Base-by-base conservation (phyloP, 2,888 invertebrate species). In the Eristalis intricaria region DNA sequence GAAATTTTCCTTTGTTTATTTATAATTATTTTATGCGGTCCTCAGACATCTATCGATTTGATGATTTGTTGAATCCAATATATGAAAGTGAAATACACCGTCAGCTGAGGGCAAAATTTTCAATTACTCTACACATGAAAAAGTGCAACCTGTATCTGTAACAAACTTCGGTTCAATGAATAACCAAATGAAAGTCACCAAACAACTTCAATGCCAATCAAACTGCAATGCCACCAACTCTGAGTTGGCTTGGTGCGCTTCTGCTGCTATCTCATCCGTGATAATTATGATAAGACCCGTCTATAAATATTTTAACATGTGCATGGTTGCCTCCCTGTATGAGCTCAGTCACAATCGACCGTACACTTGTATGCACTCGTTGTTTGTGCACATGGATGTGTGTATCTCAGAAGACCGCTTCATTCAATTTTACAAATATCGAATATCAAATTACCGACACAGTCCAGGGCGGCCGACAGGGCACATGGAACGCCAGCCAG, bases 381-480 rank as follows among this genome's bases (percentile, higher is more conserved):
- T 8, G 19, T 19, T 19, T 50, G 19, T 50, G 19, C 19, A 1
- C 19, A 19, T 50, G 50, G 50, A 35, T 81, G 43, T 65, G 61
- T 74, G 79, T 87, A 60, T 65, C 60, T 77, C 81, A 86, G 77
- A 70, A 83, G 84, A 89, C 89, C 77, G 79, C 85, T 89, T 89
- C 89, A 89, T 89, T 89, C 89, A 89, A 89, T 89, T 89, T 89
- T 89, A 89, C 89, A 89, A 89, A 89, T 90, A 90, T 89, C 90
- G 89, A 89, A 88, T 89, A 90, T 90, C 90, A 89, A 89, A 89
- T 90, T 90, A 89, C 89, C 89, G 86, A 89, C 89, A 84, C 89
- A 89, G 84, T 84, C 87, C 88, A 89, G 87, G 76, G 87, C 88
- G 89, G 88, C 89, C 89, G 88, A 80, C 82, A 88, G 75, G 58